Evolutionary conservation across 2,888 invertebrate species (phyloP).

Genomic region (Emmelina monodactyla): DNA sequence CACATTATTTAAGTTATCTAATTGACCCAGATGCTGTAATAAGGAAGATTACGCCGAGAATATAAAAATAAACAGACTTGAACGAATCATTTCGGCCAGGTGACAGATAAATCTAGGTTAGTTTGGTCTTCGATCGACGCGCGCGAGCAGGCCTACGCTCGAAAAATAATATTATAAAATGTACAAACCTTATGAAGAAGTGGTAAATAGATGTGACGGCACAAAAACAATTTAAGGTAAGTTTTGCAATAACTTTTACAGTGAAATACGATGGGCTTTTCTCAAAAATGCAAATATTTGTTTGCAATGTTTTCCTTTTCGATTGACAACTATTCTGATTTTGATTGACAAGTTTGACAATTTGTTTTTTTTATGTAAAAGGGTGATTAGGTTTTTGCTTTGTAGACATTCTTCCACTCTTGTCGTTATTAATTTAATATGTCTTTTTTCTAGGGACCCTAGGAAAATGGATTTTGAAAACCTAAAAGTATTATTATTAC

Average conservation of each 20-base stretch:
- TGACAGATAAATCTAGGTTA: constrained; percentile 52
- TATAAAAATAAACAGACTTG: constrained; percentile 13
- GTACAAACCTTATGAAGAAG: constrained; percentile 15
- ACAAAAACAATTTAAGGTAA: constrained; percentile 6
- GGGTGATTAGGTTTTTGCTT: too few species aligned
- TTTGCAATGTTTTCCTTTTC: too few species aligned
- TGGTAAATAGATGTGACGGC: too few species aligned
- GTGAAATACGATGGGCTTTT: too few species aligned
- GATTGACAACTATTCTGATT: background rate
- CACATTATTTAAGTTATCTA: constrained; percentile 7
- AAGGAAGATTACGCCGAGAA: constrained; percentile 17
- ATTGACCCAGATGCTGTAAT: constrained; percentile 5
- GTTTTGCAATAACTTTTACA: constrained; percentile 1
- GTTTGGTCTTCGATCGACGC: constrained; percentile 19
- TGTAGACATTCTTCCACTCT: too few species aligned
- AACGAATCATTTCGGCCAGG: constrained; percentile 19
- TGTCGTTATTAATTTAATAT: background rate
- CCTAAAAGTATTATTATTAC: constrained; percentile 71
- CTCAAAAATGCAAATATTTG: too few species aligned
- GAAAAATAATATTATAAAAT: constrained; percentile 18
- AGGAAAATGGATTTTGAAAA: constrained; percentile 32
- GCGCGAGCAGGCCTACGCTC: constrained; percentile 17
- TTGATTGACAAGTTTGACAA: background rate
- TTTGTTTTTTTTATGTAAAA: background rate
- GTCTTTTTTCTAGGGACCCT: constrained; percentile 13